Conservation (phyloP, 1,140 invertebrate species). For the Drosophila teissieri region DNA sequence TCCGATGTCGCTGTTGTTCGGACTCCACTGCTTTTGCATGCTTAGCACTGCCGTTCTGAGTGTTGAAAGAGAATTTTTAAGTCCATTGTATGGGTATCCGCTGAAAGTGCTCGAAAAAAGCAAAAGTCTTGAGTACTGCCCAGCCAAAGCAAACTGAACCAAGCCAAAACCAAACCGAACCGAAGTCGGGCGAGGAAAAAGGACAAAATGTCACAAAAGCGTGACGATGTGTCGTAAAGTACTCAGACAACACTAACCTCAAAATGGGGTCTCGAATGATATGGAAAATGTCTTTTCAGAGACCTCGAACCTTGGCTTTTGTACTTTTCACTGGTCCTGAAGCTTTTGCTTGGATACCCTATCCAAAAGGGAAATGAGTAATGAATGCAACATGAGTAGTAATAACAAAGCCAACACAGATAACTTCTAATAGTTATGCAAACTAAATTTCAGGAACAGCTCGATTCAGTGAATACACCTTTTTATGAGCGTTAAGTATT, state of each 20-base stretch:
- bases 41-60: constrained; percentile 55
- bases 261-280: constrained; percentile 51
- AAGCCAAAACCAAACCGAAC: background rate
- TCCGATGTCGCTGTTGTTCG: constrained; percentile 41
- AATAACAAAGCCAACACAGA: too few relatives aligned
- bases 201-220: constrained; percentile 83
- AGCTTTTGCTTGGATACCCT: background rate
- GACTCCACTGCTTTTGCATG: constrained; percentile 52
- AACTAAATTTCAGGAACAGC: too few relatives aligned
- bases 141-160: constrained; percentile 17
- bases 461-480: too few relatives aligned
- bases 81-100: constrained; percentile 72
- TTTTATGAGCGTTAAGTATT: too few relatives aligned
- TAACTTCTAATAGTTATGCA: too few relatives aligned
- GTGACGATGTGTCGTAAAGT: constrained; percentile 84
- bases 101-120: constrained; percentile 62
- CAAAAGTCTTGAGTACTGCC: constrained; percentile 61
- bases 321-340: constrained; percentile 18
- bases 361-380: background rate
- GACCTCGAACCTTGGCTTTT: constrained; percentile 34
- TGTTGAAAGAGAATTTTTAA: constrained; percentile 79
- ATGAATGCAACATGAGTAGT: background rate
- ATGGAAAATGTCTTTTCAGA: constrained; percentile 36
- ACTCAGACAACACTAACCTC: constrained; percentile 59
- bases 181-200: constrained; percentile 20